Base-by-base conservation (phyloP, 2,797 vertebrate genomes). In the Micropoecilia bifurca region DNA sequence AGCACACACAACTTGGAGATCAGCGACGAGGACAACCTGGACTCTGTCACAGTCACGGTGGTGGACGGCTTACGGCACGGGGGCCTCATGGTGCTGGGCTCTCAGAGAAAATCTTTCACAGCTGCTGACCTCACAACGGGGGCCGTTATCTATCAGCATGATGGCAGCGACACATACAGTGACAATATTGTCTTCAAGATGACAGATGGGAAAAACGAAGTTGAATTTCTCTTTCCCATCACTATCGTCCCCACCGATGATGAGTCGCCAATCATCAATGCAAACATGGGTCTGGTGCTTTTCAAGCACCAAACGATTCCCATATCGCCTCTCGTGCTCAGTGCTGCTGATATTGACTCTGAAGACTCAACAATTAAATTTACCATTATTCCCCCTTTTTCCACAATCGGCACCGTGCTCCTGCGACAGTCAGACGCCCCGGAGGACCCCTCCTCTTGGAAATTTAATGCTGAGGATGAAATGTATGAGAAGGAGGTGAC, bases 221-320 rank as follows among this genome's bases (percentile, higher is more conserved):
- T 99, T 0, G 97, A 98, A 80, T 99, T 99, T 83, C 96, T 99
- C 53, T 99, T 99, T 68, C 98, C 98, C 2, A 96, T 99, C 47
- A 99, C 98, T 0, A 86, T 99, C 0, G 97, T 99, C 57, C 97
- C 98, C 47, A 97, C 95, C 3, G 98, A 99, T 59, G 98, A 99
- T 12, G 98, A 99, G 90, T 96, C 98, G 0, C 98, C 98, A 0
- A 94, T 98, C 33, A 94, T 99, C 71, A 98, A 97, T 25, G 97
- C 97, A 82, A 99, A 99, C 94, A 98, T 97, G 0, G 98, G 97
- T 7, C 86, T 99, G 84, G 94, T 95, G n/a, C 88, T 99, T 9
- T 97, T 97, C 59, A 97, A 98, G 90, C 97, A 97, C 1, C 97
- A 98, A 83, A 96, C 97, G 22, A 94, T 95, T 84, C 95, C 94